These are phyloP conservation scores for Piscicola geometra DNA, from an alignment of 2,888 invertebrate genomes.

Conservation along the genomic window DNA sequence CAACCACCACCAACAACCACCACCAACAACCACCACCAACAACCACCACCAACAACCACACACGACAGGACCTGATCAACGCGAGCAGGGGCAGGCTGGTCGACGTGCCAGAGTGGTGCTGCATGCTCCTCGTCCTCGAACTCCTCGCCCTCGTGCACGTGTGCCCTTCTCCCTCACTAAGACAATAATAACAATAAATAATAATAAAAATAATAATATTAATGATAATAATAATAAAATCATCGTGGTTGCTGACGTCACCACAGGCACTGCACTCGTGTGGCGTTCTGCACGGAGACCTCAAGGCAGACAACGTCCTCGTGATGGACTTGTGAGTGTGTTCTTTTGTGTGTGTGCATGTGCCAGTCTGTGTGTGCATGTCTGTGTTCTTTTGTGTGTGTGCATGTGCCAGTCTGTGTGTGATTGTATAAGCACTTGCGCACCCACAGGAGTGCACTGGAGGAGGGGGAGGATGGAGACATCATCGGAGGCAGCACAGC, in stretches of 20 bases:
- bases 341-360: conserved; percentile 27
- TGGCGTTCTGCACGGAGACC: conserved; percentile 86
- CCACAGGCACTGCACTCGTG: conserved; percentile 78
- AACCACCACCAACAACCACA: no score
- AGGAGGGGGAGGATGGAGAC: not conserved
- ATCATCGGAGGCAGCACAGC: no score
- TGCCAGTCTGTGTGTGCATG: conserved; percentile 51
- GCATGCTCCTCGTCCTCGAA: not conserved
- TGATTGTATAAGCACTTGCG: no score
- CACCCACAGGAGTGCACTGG: conserved; percentile 25
- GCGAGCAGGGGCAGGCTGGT: conserved; percentile 18
- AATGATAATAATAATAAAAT: no score
- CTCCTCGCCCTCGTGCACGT: not conserved
- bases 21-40: no score
- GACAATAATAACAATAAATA: conserved; percentile 62
- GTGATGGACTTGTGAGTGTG: conserved; percentile 57
- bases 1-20: no score
- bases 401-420: not conserved
- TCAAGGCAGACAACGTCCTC: conserved; percentile 91
- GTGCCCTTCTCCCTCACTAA: not conserved
- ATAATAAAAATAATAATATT: no score
- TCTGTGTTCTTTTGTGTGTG: not conserved
- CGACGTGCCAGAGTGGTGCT: conserved; percentile 58
- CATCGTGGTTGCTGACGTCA: no score
- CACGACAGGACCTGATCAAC: conserved; percentile 40